Conservation (phyloP, 2,888 invertebrate species). For the Dusona sp. region DNA sequence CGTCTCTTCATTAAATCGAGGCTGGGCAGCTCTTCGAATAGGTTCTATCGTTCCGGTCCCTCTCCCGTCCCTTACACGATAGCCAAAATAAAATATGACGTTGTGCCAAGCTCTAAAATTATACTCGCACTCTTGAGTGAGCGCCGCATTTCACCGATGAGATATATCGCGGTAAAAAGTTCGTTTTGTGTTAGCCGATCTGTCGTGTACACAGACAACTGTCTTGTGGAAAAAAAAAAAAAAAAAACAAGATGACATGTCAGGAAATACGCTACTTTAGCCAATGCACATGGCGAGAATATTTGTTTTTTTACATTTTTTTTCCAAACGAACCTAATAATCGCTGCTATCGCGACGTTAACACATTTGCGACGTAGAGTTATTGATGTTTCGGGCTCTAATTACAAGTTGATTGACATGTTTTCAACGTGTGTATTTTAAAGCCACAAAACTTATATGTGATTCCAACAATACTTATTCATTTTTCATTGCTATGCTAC, state of each 20-base stretch:
- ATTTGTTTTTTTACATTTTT: background rate
- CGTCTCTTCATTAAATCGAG: conserved; percentile 19
- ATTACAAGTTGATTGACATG: background rate
- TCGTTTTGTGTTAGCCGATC: conserved; percentile 36
- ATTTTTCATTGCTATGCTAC: background rate
- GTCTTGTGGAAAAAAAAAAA: conserved; percentile 2
- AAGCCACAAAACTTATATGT: background rate
- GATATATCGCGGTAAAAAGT: conserved; percentile 44
- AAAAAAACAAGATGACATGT: conserved; percentile 3
- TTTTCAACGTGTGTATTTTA: background rate
- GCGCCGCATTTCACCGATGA: conserved; percentile 22
- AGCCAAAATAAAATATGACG: conserved; percentile 76
- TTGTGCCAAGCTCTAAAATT: conserved; percentile 78
- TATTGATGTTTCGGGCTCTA: background rate
- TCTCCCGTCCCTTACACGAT: conserved; percentile 21
- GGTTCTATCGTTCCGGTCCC: conserved; percentile 9
- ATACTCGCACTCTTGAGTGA: conserved; percentile 59
- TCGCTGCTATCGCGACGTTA: background rate
- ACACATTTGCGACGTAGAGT: background rate
- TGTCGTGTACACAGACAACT: conserved; percentile 27
- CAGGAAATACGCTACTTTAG: conserved; percentile 5
- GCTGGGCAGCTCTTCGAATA: conserved; percentile 19
- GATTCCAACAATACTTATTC: background rate
- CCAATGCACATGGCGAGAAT: background rate
- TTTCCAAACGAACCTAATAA: background rate